A percentile compares a stretch with the other conserved stretches of the same genome.
Conservation (phyloP, 2,113 vertebrate genomes). For the Carassius gibelio region DNA sequence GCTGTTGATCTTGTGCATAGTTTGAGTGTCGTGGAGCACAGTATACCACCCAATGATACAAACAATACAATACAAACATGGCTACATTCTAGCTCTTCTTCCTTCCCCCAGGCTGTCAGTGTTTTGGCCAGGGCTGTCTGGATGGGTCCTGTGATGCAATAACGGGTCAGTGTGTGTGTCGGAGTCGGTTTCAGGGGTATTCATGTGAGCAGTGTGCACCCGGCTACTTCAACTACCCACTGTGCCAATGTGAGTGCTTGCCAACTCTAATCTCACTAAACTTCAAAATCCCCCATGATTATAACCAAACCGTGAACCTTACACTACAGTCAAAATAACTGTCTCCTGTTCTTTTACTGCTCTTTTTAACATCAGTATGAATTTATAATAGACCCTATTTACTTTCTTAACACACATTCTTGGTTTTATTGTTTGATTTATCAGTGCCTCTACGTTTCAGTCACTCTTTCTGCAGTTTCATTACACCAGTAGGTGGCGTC, state of each 20-base stretch:
- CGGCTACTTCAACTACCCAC: slow-evolving; percentile 90
- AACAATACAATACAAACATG: slow-evolving; percentile 15
- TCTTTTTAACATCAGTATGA: neutral
- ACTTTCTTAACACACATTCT: neutral
- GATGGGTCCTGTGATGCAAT: slow-evolving; percentile 81
- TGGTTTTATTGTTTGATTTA: neutral
- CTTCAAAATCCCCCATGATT: slow-evolving; percentile 1
- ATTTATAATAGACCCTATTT: neutral
- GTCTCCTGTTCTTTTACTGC: slow-evolving; percentile 1
- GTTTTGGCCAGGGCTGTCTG: slow-evolving; percentile 80
- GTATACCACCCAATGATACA: slow-evolving; percentile 39
- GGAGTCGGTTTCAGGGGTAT: slow-evolving; percentile 83
- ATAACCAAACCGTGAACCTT: neutral
- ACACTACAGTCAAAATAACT: neutral
- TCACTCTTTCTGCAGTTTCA: neutral
- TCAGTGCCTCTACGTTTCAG: neutral
- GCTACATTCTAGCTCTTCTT: neutral
- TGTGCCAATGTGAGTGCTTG: slow-evolving; percentile 86
- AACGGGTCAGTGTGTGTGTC: slow-evolving; percentile 82
- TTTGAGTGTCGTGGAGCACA: slow-evolving; percentile 7
- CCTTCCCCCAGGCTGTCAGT: slow-evolving; percentile 82
- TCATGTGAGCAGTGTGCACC: slow-evolving; percentile 83
- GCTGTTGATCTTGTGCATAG: slow-evolving; percentile 26
- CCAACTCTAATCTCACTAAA: slow-evolving; percentile 25
- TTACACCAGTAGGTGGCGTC: neutral